A percentile compares a stretch with the other conserved stretches of the same genome.
Conservation (phyloP, 2,797 vertebrate species). For the Rhinatrema bivittatum region DNA sequence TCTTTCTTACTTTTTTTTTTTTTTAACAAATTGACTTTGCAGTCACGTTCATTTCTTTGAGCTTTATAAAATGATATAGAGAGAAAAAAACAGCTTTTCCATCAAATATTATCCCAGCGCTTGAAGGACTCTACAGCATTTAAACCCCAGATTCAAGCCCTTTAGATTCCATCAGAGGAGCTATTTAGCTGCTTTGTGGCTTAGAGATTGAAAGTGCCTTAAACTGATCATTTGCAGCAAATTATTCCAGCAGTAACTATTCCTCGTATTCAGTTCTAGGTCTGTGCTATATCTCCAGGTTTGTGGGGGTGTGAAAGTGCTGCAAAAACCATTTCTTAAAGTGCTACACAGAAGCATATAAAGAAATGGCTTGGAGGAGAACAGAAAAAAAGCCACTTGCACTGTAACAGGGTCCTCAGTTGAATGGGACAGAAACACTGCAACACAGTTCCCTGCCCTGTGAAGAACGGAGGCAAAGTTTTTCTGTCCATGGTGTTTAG, state of each 20-base stretch:
- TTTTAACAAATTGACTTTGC: background rate
- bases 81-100: conserved; percentile 3
- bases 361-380: too few species aligned
- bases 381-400: too few species aligned
- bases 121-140: background rate
- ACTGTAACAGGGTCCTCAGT: too few species aligned
- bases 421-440: too few species aligned
- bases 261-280: background rate
- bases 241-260: conserved; percentile 11
- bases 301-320: conserved; percentile 18
- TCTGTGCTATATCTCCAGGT: conserved; percentile 10
- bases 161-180: background rate
- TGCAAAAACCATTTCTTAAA: conserved; percentile 3
- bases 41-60: background rate
- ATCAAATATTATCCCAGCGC: background rate
- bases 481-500: too few species aligned
- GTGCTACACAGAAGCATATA: conserved; percentile 6
- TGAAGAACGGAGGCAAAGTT: too few species aligned
- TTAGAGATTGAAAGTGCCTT: conserved; percentile 1
- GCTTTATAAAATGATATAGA: background rate
- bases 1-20: too few species aligned
- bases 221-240: background rate
- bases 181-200: background rate
- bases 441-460: too few species aligned
- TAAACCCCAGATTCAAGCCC: background rate